Evolutionary conservation across 1,140 invertebrate genomes (phyloP).

Genomic region (Orius laevigatus): DNA sequence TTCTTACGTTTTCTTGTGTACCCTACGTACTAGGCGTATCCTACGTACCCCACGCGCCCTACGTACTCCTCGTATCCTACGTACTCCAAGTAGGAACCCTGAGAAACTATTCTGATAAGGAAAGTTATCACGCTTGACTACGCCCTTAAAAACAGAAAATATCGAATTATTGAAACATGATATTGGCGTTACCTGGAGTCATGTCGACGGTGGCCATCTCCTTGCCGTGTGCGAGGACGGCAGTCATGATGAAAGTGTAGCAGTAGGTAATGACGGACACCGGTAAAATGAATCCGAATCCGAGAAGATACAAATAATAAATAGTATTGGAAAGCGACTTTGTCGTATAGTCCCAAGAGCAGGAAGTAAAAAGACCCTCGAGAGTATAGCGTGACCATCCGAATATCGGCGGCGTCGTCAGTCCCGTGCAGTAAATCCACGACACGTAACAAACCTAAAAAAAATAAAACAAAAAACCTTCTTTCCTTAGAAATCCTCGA

Average conservation of each 20-base stretch:
- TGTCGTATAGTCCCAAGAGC: conserved; percentile 38
- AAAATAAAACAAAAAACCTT: no score
- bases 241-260: conserved; percentile 30
- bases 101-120: no score
- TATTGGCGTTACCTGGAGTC: conserved; percentile 15
- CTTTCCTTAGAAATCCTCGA: no score
- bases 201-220: conserved; percentile 27
- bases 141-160: no score
- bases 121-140: no score
- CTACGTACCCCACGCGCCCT: no score
- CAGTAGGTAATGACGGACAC: conserved; percentile 31
- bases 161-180: no score
- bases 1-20: no score
- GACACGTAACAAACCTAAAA: conserved; percentile 28
- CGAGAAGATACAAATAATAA: conserved; percentile 33
- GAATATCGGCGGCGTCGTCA: conserved; percentile 33
- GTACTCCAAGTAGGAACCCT: no score
- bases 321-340: conserved; percentile 26
- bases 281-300: conserved; percentile 34
- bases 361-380: conserved; percentile 36
- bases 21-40: no score
- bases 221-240: conserved; percentile 27
- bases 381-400: conserved; percentile 35
- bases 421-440: conserved; percentile 32
- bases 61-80: no score